Evolutionary conservation across 2,797 vertebrate species (phyloP), one percentile per base, ranked within the genome.

Genomic region (Sebastes goodei): DNA sequence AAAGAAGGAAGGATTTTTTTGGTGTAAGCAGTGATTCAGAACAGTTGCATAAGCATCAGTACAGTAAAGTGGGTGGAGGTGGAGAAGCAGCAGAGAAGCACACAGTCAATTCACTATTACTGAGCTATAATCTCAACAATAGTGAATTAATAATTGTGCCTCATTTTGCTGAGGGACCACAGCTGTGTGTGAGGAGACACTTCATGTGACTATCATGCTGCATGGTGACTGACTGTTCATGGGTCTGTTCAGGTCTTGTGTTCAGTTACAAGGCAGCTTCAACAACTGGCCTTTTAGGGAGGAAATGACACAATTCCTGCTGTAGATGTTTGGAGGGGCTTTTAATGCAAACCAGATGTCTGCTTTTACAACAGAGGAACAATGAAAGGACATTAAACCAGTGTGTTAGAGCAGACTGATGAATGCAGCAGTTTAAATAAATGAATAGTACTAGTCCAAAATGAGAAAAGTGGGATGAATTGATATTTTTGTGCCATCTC

Each of bases 291-390:
- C 76, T 7, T 38, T 38, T 62, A 8, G 76, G 85, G 82, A 92
- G 93, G 93, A 96, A 95, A 88, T 93, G 88, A 94, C 92, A 88
- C 71, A 72, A 93, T 86, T 86, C 92, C 86, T 82, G 72, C 80
- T 77, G 76, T 14, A 52, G 72, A 65, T 88, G 70, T 82, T 52
- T 60, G 64, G 74, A 81, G 81, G 83, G 66, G 11, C 29, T 76
- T 89, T 81, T 90, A 95, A 96, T 89, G 78, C 76, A 78, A 93
- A 94, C 77, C 95, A 96, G 93, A 95, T 95, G 96, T 90, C 60
- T 66, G 49, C 49, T 60, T 65, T 65, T 8, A 42, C 63, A 35
- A 3, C 65, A 11, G 10, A 77, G 72, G 75, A 68, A 83, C 78
- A 88, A 83, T 25, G 66, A 66, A 63, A 73, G 23, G 21, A 25